phyloP scores from a whole-genome alignment of 2,113 vertebrate genomes.

The Cottus gobio region DNA sequence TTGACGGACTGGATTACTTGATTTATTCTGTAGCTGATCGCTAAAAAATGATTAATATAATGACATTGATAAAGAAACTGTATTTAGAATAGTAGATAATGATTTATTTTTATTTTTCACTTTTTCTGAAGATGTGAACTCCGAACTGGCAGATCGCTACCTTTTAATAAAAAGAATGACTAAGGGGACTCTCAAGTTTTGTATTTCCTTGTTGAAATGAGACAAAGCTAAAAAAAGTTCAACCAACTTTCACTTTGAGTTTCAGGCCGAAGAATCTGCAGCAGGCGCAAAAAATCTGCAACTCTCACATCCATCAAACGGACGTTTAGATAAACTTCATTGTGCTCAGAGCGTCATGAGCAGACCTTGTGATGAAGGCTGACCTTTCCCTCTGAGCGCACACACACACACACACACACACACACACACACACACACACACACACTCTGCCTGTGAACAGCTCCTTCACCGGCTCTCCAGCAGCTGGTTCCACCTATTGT shows the following conservation, averaged over 20 bases:
- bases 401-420: not conserved
- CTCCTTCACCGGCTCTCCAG: slow-evolving; percentile 58
- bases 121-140: too few species aligned
- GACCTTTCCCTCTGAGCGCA: slow-evolving; percentile 10
- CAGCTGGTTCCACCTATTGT: slow-evolving; percentile 85
- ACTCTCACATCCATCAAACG: slow-evolving; percentile 8
- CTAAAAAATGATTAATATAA: not conserved
- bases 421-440: not conserved
- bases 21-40: too few species aligned
- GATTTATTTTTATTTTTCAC: not conserved
- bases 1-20: too few species aligned
- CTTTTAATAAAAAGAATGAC: not conserved
- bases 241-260: not conserved
- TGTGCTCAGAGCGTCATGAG: slow-evolving; percentile 8
- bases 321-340: slow-evolving; percentile 23
- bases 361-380: slow-evolving; percentile 33
- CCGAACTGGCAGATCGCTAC: too few species aligned
- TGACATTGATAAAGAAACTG: not conserved
- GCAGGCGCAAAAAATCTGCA: not conserved
- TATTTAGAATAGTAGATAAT: too few species aligned
- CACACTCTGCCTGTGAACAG: slow-evolving; percentile 70
- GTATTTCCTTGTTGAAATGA: not conserved
- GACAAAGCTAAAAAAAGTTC: not conserved
- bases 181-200: not conserved
- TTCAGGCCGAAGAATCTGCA: not conserved